Base-by-base conservation (phyloP, 1,140 invertebrate genomes). In the Neomicropteryx cornuta region DNA sequence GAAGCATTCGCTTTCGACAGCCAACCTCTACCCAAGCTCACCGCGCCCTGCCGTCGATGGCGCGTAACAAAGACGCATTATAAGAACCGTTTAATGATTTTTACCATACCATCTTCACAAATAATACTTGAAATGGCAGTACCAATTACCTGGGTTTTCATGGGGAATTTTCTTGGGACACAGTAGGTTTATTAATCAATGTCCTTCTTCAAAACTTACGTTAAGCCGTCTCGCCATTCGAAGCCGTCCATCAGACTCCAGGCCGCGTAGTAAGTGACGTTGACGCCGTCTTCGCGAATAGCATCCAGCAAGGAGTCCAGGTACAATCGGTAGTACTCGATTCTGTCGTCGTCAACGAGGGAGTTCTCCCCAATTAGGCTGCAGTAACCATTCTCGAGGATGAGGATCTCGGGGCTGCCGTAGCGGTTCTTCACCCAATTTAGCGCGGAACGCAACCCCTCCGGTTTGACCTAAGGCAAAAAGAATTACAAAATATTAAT, bases 361-460 rank as follows among this genome's bases (percentile, higher is more conserved):
- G n/a, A n/a, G n/a, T n/a, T n/a, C n/a, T n/a, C n/a, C 18, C 63
- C 60, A n/a, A 58, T 57, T 16, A 56, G 51, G 55, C 76, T 69
- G 33, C 72, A 59, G 41, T 64, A 58, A 4, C 79, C 79, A 51
- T 81, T 81, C 64, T 81, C 79, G 10, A 73, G 73, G 4, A 83
- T 64, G 14, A 73, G 61, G n/a, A 82, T 58, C 24, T 58, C 52
- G 2, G 70, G 62, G 52, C 74, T 70, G 14, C 61, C 53, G 45
- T 79, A 83, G 20, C 68, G 55, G 3, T 65, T 50, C 36, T 68
- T 65, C 18, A 83, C 68, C 63, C 71, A 73, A 10, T 68, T 70
- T 5, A 81, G 39, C 36, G 43, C 40, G 13, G 36, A 22, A n/a
- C 44, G 36, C 8, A 49, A 21, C 66, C 69, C 34, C n/a, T n/a